Evolutionary conservation across 2,888 invertebrate species (phyloP), one percentile per base, ranked within the genome.

Genomic region (Philonicus albiceps): DNA sequence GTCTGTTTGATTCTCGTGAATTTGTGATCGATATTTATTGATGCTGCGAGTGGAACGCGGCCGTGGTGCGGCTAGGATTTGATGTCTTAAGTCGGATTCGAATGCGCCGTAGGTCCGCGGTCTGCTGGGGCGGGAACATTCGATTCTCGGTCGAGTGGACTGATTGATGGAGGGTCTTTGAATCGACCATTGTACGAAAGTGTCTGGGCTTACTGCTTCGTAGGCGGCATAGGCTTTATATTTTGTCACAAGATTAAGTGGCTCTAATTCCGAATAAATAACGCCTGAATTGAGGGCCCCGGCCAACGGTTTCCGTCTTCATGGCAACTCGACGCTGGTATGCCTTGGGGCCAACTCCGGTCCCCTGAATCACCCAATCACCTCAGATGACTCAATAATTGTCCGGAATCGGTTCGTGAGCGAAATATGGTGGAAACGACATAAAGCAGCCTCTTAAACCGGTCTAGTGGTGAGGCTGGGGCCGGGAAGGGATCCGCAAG

Each of bases 1-100:
- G 88, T 88, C 87, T 88, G 88, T 88, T 88, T 83, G 87, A 87
- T 87, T 87, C 88, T 84, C 80, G 85, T 87, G 87, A 87, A 87
- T 87, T 86, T 87, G 86, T 86, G 88, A 88, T 84, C 40, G 76
- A 76, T 86, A 87, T 87, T 87, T 87, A 87, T 87, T 87, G 86
- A 74, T 80, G 72, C 80, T 87, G 85, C 75, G n/a, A n/a, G 16
- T 34, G 84, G 72, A 84, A 73, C 73, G 73, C 73, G 31, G 19
- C 34, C 76, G 22, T 7, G 16, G 0, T 31, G 34, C 13, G 37
- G 43, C 55, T 73, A 73, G 37, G 34, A 34, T 53, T 49, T 55
- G 81, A 64, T 27, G 81, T 55, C 81, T 81, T 55, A 81, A 81
- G 81, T 43, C 81, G 55, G 81, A 81, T 81, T 64, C 49, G 30